Percentiles rank a stretch among this genome's conserved stretches.
phyloP scores from a whole-genome alignment of 1,140 invertebrate species.

The Platorchestia sp. region DNA sequence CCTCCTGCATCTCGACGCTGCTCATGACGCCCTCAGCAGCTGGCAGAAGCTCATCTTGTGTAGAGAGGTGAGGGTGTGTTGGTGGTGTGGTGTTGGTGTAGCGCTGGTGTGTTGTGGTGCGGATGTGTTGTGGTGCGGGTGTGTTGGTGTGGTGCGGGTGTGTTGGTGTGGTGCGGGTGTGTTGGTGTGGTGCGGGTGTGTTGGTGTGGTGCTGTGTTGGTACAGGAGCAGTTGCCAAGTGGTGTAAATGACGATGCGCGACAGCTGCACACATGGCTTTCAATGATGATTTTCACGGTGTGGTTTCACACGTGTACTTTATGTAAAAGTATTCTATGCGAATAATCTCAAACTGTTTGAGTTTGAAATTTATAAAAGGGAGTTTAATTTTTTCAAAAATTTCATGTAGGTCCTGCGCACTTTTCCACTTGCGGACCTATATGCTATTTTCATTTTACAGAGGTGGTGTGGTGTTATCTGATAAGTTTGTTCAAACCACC shows the following conservation, averaged over 20 bases:
- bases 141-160: not conserved
- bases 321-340: too few species aligned
- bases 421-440: too few species aligned
- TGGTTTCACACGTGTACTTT: too few species aligned
- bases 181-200: not conserved
- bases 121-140: not conserved
- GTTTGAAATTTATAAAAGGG: too few species aligned
- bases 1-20: not conserved
- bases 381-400: too few species aligned
- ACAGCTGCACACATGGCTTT: too few species aligned
- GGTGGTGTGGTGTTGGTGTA: not conserved
- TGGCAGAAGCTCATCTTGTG: conserved; percentile 46
- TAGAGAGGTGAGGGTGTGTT: not conserved
- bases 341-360: too few species aligned
- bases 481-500: too few species aligned
- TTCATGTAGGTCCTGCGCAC: too few species aligned
- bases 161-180: not conserved
- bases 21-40: conserved; percentile 7
- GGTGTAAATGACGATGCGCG: not conserved
- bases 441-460: too few species aligned
- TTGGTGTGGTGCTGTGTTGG: not conserved
- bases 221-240: not conserved
- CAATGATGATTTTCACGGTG: too few species aligned
- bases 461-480: too few species aligned
- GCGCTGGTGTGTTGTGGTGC: not conserved